Evolutionary conservation across 2,797 vertebrate species (phyloP), one percentile per base, ranked within the genome.

Genomic region (Falco biarmicus): DNA sequence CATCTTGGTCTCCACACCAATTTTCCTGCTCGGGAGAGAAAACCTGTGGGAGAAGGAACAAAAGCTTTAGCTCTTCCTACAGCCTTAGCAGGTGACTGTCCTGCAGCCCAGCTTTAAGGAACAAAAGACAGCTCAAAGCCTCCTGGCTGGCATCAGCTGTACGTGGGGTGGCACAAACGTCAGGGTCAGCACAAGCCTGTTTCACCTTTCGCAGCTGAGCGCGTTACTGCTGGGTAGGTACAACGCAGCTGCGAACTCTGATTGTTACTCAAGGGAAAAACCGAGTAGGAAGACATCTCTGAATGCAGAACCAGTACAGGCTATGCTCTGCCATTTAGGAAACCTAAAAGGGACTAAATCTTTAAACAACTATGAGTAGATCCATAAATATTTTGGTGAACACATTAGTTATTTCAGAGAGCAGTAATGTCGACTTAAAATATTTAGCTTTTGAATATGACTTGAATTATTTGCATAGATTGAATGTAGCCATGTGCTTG

Each of bases 351-450:
- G 34, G 5, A 43, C 24, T 48, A 60, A 63, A 53, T 34, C 9
- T 63, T 79, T 76, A 54, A 94, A 90, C 65, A 92, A 84, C 50
- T 76, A 16, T 13, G 11, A 50, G 53, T 19, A 61, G 56, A 83
- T 53, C 80, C n/a, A 89, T 70, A 51, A 82, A 84, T 64, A 5
- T 68, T 87, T 93, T 82, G 57, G 32, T 68, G 75, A 84, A 53
- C 12, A 34, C 8, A 24, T 93, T 78, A 90, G 48, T 90, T 95
- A 70, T 87, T 86, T 83, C 88, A 82, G 85, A 94, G 39, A 84
- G 32, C 6, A 19, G 32, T 45, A 84, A 48, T 66, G 41, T 82
- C 89, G 80, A 76, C 75, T 80, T 91, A 77, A 95, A 95, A 85
- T 91, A 82, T 85, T 93, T 77, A 75, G 54, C 25, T 82, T 82